These are phyloP conservation scores for Centropristis striata DNA, from an alignment of 2,113 vertebrate species.

Conservation along the genomic window DNA sequence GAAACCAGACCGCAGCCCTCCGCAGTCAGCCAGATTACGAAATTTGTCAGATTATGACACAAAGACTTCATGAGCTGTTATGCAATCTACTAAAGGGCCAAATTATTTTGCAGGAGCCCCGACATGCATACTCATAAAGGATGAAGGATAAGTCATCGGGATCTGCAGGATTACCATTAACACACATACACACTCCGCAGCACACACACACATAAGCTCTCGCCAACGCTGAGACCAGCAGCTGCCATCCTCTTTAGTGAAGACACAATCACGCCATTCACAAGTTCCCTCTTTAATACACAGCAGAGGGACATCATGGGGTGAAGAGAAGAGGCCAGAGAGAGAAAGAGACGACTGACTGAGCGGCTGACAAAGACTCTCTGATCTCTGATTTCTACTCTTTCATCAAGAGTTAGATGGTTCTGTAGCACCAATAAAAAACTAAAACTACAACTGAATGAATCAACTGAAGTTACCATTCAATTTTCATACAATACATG, in stretches of 20 bases:
- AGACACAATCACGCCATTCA: slow-evolving; percentile 81
- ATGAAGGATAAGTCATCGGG: slow-evolving; percentile 69
- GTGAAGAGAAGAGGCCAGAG: slow-evolving; percentile 46
- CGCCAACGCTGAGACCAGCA: slow-evolving; percentile 66
- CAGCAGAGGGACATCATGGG: slow-evolving; percentile 53
- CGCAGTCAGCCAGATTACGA: slow-evolving; percentile 43
- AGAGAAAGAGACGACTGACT: slow-evolving; percentile 7
- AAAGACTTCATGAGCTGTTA: slow-evolving; percentile 58
- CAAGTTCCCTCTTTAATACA: slow-evolving; percentile 70
- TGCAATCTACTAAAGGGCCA: slow-evolving; percentile 53
- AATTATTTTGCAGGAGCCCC: slow-evolving; percentile 50
- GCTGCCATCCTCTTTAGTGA: slow-evolving; percentile 71
- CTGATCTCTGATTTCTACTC: neutral
- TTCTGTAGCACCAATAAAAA: neutral
- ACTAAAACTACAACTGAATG: neutral
- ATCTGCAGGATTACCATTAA: slow-evolving; percentile 73
- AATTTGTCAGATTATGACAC: slow-evolving; percentile 64
- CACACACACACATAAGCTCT: slow-evolving; percentile 61
- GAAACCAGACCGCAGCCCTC: neutral
- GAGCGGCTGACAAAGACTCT: slow-evolving; percentile 5
- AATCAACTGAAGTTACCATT: neutral
- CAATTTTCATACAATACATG: neutral
- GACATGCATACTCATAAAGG: slow-evolving; percentile 63
- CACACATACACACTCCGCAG: slow-evolving; percentile 50
- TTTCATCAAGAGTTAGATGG: neutral